Base-by-base conservation (phyloP, 2,797 vertebrate species). In the Sebastes minor region DNA sequence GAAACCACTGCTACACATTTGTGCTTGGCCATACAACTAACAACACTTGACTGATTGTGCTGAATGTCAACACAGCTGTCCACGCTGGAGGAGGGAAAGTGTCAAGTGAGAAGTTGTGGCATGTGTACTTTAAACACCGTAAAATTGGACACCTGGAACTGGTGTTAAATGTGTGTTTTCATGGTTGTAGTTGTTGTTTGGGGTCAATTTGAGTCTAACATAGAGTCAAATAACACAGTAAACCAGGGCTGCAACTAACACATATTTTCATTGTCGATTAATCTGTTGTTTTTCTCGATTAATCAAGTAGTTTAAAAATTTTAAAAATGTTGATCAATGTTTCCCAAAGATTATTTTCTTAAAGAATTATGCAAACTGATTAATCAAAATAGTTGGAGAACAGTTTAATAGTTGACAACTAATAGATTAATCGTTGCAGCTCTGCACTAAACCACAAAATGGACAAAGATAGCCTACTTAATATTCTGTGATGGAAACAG, bases 1-100 rank as follows among this genome's bases (percentile, higher is more conserved):
- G n/a, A 62, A 61, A 35, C 18, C 3, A 2, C 23, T 25, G 10
- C 11, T 18, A 18, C 25, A 18, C 9, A 25, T 30, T 27, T 42
- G 32, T 65, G 8, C 28, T 32, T 68, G 28, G 18, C 25, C 5
- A 2, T 13, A 23, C 20, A 25, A 55, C 33, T 2, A 49, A 25
- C 0, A 62, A 52, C 16, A 32, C 7, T 14, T 18, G 46, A 20
- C 46, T 20, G 33, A 23, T 14, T 55, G n/a, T 35, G 23, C 10
- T 18, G 18, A 57, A 20, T 27, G 60, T 82, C n/a, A 76, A 84
- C 78, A 76, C 76, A 86, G 76, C 70, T 85, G 81, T 57, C 2
- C 52, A 78, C 73, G 33, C 55, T 55, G 0, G 13, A 13, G 28
- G 38, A 61, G 59, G 30, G 38, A 57, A 81, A 74, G 46, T 8